Evolutionary conservation across 1,140 invertebrate species (phyloP).

Genomic region (Ruditapes philippinarum): DNA sequence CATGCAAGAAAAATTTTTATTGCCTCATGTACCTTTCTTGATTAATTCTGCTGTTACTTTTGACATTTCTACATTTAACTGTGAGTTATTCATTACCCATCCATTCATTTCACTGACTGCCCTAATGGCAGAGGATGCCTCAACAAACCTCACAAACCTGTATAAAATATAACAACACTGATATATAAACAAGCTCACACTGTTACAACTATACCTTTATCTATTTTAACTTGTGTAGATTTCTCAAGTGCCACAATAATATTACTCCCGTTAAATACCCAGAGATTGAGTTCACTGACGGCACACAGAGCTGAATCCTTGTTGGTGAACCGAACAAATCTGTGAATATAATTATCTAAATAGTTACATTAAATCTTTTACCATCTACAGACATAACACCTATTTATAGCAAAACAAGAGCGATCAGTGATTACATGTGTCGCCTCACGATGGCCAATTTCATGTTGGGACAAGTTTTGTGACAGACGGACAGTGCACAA

Average conservation of each 20-base stretch:
- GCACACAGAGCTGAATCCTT: background rate
- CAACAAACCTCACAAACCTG: conserved; percentile 48
- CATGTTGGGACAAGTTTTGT: no score
- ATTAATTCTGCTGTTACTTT: conserved; percentile 23
- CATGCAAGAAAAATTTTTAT: background rate
- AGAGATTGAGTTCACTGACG: background rate
- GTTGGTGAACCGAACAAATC: background rate
- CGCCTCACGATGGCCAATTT: no score
- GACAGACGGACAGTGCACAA: no score
- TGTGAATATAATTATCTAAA: background rate
- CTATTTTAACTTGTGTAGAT: background rate
- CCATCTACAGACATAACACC: no score
- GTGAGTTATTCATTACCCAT: conserved; percentile 30
- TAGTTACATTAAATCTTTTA: background rate
- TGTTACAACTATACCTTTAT: background rate
- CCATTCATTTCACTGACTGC: conserved; percentile 39
- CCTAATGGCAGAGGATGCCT: background rate
- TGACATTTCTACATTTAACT: conserved; percentile 37
- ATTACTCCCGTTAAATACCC: conserved; percentile 7
- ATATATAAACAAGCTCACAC: background rate
- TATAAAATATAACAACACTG: conserved; percentile 1
- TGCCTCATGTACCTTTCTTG: conserved; percentile 5
- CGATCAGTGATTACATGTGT: no score
- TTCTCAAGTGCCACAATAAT: conserved; percentile 23
- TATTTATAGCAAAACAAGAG: no score